Conservation (phyloP, 2,113 vertebrate genomes). For the Megalops atlanticus region DNA sequence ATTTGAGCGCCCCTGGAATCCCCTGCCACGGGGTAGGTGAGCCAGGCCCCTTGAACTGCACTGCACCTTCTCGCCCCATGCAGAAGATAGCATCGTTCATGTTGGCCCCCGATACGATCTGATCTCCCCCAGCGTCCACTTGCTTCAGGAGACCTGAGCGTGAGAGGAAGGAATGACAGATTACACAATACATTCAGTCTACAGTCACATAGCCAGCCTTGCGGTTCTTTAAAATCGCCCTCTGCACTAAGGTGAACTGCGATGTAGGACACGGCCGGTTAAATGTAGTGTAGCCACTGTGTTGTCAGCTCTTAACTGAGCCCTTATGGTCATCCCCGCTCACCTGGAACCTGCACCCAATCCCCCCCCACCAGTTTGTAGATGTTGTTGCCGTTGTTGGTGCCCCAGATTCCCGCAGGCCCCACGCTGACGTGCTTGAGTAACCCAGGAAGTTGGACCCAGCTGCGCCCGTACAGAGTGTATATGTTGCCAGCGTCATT, state of each 20-base stretch:
- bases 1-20: background rate
- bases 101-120: constrained; percentile 15
- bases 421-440: constrained; percentile 36
- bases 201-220: too few species aligned
- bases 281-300: too few species aligned
- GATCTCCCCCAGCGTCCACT: background rate
- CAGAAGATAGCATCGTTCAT: background rate
- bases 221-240: too few species aligned
- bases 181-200: background rate
- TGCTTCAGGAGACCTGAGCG: constrained; percentile 28
- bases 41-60: background rate
- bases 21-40: constrained; percentile 33
- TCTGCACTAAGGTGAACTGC: too few species aligned
- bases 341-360: constrained; percentile 22
- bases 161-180: background rate
- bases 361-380: constrained; percentile 25
- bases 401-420: background rate
- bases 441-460: background rate
- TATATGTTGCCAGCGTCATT: background rate
- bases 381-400: background rate
- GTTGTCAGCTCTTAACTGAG: too few species aligned
- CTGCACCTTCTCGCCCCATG: background rate
- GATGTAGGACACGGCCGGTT: too few species aligned
- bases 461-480: constrained; percentile 4
- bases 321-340: too few species aligned